phyloP scores from a whole-genome alignment of 1,140 invertebrate genomes.

The Neodiprion lecontei region DNA sequence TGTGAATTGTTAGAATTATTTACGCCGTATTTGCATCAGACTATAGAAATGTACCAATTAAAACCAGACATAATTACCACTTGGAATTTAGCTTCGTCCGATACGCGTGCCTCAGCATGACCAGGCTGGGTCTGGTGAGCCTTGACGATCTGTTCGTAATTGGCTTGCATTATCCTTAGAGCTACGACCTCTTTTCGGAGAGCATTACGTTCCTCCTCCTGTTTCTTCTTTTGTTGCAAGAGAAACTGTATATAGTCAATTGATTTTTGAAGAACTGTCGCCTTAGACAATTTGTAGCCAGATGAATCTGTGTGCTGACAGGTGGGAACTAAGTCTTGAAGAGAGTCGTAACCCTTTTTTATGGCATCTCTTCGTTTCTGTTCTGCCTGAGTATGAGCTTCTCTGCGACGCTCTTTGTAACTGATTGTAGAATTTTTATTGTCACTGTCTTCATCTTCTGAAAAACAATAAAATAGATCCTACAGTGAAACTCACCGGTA shows the following conservation, averaged over 20 bases:
- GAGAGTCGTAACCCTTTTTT: conserved; percentile 92
- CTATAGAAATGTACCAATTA: neutral
- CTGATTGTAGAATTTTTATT: conserved; percentile 80
- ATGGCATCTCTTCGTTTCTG: conserved; percentile 97
- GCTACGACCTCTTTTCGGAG: conserved; percentile 96
- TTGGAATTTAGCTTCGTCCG: conserved; percentile 95
- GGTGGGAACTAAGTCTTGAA: conserved; percentile 91
- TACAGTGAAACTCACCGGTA: conserved; percentile 29
- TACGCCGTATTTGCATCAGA: too few relatives aligned
- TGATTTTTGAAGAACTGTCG: conserved; percentile 91
- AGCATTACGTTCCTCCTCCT: conserved; percentile 90
- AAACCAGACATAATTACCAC: conserved; percentile 71
- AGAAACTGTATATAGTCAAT: conserved; percentile 92
- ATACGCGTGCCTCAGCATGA: conserved; percentile 84
- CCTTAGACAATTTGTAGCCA: conserved; percentile 95
- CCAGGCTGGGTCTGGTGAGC: conserved; percentile 93
- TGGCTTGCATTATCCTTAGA: conserved; percentile 89
- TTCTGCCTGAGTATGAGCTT: conserved; percentile 97
- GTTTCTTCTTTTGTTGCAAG: conserved; percentile 89
- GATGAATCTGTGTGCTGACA: conserved; percentile 86
- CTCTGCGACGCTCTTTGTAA: conserved; percentile 91
- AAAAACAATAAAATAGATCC: conserved; percentile 38
- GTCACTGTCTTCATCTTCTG: conserved; percentile 92
- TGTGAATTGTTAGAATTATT: too few relatives aligned
- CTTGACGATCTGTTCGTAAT: conserved; percentile 96